Evolutionary conservation across 2,797 vertebrate genomes (phyloP), one percentile per base, ranked within the genome.

Genomic region (Lepilemur septentrionalis): DNA sequence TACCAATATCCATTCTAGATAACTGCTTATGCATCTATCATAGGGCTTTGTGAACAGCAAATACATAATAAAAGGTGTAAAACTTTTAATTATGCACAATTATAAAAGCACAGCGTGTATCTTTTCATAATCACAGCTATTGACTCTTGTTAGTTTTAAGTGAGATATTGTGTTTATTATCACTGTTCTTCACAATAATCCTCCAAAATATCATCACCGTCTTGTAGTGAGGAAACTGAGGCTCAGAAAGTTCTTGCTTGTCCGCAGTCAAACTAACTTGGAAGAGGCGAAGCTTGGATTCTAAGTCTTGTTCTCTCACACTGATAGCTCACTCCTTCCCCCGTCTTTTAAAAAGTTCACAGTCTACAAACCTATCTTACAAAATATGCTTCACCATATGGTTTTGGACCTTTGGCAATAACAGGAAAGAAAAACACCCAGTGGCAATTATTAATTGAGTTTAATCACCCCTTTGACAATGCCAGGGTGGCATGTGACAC

Each of bases 381-480:
- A 93, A 94, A 96, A 93, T 95, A 83, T n/a, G 69, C 63, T 94
- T 94, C 32, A 7, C 91, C 94, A 78, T 95, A 97, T 95, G 82
- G 88, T 38, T 95, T 89, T 52, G 89, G 52, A 93, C 84, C 52
- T 94, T 94, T 30, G 86, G 87, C 30, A 25, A 57, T 94, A 95
- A 95, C 41, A 94, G 83, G 82, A 78, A 90, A 95, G 85, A 92
- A 79, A 86, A 92, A 65, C 76, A 76, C 52, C 25, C 79, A 75
- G 41, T 76, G 73, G 72, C 22, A 25, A 91, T 92, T 95, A 97
- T 95, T 96, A 93, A 70, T 30, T 84, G 89, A 43, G 38, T 67
- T 75, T 95, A 55, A 83, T 89, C 52, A 95, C 89, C 81, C 90
- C 35, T 91, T 91, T 52, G 38, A 50, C 23, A 35, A 57, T n/a